Evolutionary conservation across 2,113 vertebrate species (phyloP).

Genomic region (Atractosteus spatula): DNA sequence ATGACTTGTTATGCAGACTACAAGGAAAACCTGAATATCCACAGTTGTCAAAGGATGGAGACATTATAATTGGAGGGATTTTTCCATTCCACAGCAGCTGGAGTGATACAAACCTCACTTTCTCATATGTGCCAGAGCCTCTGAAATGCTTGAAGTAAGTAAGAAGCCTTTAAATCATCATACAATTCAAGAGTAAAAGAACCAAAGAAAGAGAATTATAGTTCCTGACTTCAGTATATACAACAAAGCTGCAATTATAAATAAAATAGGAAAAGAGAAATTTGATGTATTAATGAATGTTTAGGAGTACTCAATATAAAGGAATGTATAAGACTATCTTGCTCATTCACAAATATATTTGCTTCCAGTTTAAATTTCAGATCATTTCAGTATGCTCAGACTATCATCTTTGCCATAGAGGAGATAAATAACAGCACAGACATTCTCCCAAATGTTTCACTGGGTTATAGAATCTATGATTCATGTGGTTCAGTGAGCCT

Average conservation of each 20-base stretch:
- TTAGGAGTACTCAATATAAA: too few species aligned
- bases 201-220: too few species aligned
- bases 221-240: too few species aligned
- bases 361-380: too few species aligned
- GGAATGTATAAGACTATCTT: too few species aligned
- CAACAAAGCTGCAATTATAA: too few species aligned
- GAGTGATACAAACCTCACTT: slow-evolving; percentile 35
- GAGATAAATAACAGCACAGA: slow-evolving; percentile 65
- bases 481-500: slow-evolving; percentile 50
- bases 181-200: too few species aligned
- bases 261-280: too few species aligned
- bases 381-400: slow-evolving; percentile 59
- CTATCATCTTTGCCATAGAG: slow-evolving; percentile 66
- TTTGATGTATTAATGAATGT: too few species aligned
- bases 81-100: slow-evolving; percentile 60
- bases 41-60: slow-evolving; percentile 46
- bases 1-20: slow-evolving; percentile 38
- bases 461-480: slow-evolving; percentile 66
- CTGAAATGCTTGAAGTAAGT: slow-evolving; percentile 59
- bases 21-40: slow-evolving; percentile 41
- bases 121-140: slow-evolving; percentile 40
- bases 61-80: slow-evolving; percentile 56
- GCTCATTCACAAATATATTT: too few species aligned
- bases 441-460: slow-evolving; percentile 53
- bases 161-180: slow-evolving; percentile 39